A percentile compares a stretch with the other conserved stretches of the same genome.
Evolutionary conservation across 2,113 vertebrate species (phyloP).

Genomic region (Arvicanthis niloticus): DNA sequence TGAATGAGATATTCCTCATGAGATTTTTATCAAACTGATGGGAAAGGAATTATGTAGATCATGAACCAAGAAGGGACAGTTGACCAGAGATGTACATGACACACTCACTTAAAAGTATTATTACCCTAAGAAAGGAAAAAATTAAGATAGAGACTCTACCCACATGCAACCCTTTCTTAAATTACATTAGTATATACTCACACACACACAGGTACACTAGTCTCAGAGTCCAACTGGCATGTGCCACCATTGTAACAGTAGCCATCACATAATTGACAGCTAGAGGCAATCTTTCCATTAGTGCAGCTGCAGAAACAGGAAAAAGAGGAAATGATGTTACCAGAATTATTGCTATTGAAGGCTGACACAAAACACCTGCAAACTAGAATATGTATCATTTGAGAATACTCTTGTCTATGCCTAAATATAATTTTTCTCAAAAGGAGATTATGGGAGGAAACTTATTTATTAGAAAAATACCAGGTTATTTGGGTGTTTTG

Average conservation of each 20-base stretch:
- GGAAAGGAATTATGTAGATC: conserved; percentile 31
- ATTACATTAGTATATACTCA: conserved; percentile 89
- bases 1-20: conserved; percentile 57
- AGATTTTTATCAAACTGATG: conserved; percentile 58
- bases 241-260: conserved; percentile 99
- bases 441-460: not conserved
- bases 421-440: conserved; percentile 45
- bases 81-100: conserved; percentile 46
- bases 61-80: conserved; percentile 19
- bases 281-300: conserved; percentile 97
- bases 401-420: not conserved
- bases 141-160: not conserved
- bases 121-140: not conserved
- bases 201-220: conserved; percentile 96
- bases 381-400: conserved; percentile 32
- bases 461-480: conserved; percentile 55
- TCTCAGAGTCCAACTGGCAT: conserved; percentile 97
- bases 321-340: conserved; percentile 35
- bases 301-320: conserved; percentile 91
- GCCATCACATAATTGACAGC: conserved; percentile 98
- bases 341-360: conserved; percentile 38
- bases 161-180: not conserved
- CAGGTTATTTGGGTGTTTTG: conserved; percentile 15
- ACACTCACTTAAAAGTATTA: conserved; percentile 44
- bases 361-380: conserved; percentile 2